Percentiles rank a stretch among this genome's conserved stretches.
phyloP scores from a whole-genome alignment of 2,888 invertebrate genomes.

The Koerneria pararmatus region DNA sequence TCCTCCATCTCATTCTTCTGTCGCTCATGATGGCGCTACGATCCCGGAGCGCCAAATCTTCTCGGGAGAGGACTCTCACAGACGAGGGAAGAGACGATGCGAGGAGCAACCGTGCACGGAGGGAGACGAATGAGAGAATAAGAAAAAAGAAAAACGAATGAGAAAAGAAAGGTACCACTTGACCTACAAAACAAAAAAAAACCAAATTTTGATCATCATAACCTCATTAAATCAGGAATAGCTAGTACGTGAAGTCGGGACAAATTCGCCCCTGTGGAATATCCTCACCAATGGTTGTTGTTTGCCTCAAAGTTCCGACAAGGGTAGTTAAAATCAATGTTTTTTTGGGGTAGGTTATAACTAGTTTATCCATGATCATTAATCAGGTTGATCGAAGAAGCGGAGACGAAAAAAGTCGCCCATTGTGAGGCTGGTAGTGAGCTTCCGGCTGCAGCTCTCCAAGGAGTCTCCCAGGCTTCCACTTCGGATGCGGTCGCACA shows the following conservation, averaged over 20 bases:
- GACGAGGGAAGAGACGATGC: too few species aligned
- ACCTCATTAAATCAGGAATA: background rate
- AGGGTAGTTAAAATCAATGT: conserved; percentile 23
- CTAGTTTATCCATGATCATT: conserved; percentile 74
- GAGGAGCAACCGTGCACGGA: too few species aligned
- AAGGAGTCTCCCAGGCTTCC: conserved; percentile 81
- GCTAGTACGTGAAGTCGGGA: conserved; percentile 2
- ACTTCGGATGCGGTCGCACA: conserved; percentile 85
- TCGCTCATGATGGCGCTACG: too few species aligned
- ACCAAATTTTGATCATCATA: background rate
- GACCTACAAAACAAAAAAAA: background rate
- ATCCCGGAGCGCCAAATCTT: too few species aligned
- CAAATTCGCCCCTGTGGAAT: too few species aligned
- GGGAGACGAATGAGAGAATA: too few species aligned
- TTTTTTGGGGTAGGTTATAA: conserved; percentile 35
- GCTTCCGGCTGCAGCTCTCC: conserved; percentile 67
- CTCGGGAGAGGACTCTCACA: too few species aligned
- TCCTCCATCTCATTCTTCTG: too few species aligned
- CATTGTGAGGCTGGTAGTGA: conserved; percentile 80
- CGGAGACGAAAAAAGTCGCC: conserved; percentile 81
- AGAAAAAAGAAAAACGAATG: too few species aligned
- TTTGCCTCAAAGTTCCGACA: too few species aligned
- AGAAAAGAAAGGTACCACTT: too few species aligned
- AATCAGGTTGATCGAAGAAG: conserved; percentile 79
- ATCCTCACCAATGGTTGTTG: too few species aligned